Percentiles rank a stretch among this genome's conserved stretches.
Evolutionary conservation across 1,140 invertebrate species (phyloP).

Genomic region (Coptotermes formosanus): DNA sequence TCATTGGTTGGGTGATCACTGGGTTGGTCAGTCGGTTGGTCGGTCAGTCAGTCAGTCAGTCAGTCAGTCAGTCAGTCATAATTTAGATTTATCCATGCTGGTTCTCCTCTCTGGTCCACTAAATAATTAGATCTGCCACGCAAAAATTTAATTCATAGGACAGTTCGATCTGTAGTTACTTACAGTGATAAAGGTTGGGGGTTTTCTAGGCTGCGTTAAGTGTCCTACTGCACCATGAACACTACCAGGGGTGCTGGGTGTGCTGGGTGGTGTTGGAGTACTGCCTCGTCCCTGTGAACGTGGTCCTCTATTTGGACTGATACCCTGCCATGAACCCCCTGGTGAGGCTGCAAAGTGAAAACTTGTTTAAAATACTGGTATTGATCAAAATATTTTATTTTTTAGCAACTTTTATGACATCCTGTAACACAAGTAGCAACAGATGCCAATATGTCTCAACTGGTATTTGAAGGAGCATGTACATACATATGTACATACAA

Average conservation of each 20-base stretch:
- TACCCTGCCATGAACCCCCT: conserved; percentile 31
- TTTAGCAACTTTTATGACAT: not conserved
- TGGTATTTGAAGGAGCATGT: too few relatives aligned
- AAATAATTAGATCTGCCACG: too few relatives aligned
- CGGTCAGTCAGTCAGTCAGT: too few relatives aligned
- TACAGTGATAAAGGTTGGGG: conserved; percentile 69
- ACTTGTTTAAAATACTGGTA: too few relatives aligned
- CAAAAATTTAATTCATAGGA: too few relatives aligned
- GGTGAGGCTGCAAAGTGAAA: conserved; percentile 24
- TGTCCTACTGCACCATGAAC: conserved; percentile 35
- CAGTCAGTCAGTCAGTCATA: too few relatives aligned
- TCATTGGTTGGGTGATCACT: too few relatives aligned
- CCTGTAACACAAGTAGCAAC: not conserved
- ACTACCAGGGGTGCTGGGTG: conserved; percentile 45
- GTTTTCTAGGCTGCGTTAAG: conserved; percentile 50
- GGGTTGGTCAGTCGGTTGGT: too few relatives aligned
- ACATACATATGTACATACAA: too few relatives aligned
- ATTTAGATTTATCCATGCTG: too few relatives aligned
- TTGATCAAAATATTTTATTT: not conserved
- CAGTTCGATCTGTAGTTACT: conserved; percentile 38
- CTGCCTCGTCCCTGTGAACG: conserved; percentile 23
- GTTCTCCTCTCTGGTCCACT: too few relatives aligned
- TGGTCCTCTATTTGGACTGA: conserved; percentile 25
- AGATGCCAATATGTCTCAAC: too few relatives aligned
- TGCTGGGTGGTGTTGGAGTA: conserved; percentile 43